A percentile compares a stretch with the other conserved stretches of the same genome.
phyloP scores from a whole-genome alignment of 2,113 vertebrate species.

The Halcyon senegalensis region DNA sequence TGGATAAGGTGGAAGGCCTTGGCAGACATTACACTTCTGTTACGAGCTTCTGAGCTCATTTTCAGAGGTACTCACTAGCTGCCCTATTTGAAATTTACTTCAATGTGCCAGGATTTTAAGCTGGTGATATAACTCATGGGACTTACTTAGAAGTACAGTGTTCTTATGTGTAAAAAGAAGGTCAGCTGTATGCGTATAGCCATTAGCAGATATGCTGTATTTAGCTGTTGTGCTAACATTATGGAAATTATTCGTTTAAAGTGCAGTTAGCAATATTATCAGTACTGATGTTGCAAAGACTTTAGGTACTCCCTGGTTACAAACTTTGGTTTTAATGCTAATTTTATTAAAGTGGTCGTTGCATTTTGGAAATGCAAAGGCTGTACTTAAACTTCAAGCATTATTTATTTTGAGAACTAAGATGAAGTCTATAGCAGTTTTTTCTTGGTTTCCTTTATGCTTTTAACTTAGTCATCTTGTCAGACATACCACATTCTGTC shows the following conservation, averaged over 20 bases:
- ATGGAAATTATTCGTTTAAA: constrained; percentile 38
- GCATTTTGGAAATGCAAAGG: background rate
- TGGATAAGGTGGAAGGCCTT: background rate
- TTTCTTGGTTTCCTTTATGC: background rate
- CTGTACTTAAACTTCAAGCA: background rate
- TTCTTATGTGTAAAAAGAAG: constrained; percentile 2
- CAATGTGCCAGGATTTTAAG: background rate
- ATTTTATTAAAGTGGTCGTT: background rate
- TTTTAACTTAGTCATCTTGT: background rate
- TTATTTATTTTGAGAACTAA: background rate
- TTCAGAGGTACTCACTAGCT: background rate
- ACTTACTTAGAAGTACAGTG: background rate
- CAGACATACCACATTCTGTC: background rate
- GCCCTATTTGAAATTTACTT: constrained; percentile 8
- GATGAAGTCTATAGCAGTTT: background rate
- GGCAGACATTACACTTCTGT: background rate
- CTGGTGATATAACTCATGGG: background rate
- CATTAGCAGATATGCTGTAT: background rate
- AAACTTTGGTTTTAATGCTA: background rate
- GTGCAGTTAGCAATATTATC: constrained; percentile 1
- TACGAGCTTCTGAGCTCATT: background rate
- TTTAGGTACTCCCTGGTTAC: background rate
- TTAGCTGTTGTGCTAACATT: constrained; percentile 17
- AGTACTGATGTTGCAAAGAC: background rate
- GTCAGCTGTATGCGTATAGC: background rate